phyloP scores from a whole-genome alignment of 2,888 invertebrate species.

The Mycogona germanica region DNA sequence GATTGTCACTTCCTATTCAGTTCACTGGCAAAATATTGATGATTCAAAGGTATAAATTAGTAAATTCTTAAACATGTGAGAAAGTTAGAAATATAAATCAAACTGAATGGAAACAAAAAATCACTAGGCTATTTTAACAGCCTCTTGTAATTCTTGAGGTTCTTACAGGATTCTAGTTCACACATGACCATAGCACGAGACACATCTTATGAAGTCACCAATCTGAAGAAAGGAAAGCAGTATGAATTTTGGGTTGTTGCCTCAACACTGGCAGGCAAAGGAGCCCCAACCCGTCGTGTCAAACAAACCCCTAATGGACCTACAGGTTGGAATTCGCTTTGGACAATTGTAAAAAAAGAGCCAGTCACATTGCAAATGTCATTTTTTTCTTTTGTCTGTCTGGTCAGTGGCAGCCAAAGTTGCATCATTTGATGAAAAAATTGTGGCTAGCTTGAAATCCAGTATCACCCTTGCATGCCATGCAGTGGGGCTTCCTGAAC shows the following conservation, averaged over 20 bases:
- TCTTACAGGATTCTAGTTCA: too few species aligned
- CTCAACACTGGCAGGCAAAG: constrained; percentile 34
- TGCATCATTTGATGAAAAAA: constrained; percentile 79
- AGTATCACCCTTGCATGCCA: constrained; percentile 82
- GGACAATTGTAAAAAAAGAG: too few species aligned
- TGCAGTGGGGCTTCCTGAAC: constrained; percentile 85
- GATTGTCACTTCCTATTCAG: constrained; percentile 80
- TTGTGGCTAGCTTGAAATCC: constrained; percentile 50
- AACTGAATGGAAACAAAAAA: constrained; percentile 10
- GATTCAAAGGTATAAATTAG: constrained; percentile 45
- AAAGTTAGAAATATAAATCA: constrained; percentile 47
- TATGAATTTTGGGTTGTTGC: constrained; percentile 35
- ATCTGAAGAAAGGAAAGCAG: constrained; percentile 28
- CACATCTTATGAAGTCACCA: constrained; percentile 24
- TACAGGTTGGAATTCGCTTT: constrained; percentile 20
- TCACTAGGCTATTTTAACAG: too few species aligned
- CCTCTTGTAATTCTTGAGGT: too few species aligned
- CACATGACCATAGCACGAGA: constrained; percentile 8
- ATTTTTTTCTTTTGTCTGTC: too few species aligned
- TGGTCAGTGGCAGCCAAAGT: too few species aligned
- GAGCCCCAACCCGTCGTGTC: constrained; percentile 30
- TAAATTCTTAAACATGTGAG: constrained; percentile 67
- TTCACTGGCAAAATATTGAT: constrained; percentile 50
- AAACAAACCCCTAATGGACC: constrained; percentile 29
- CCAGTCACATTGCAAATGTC: too few species aligned